phyloP scores from a whole-genome alignment of 2,888 invertebrate species.

The Mythimna impura region DNA sequence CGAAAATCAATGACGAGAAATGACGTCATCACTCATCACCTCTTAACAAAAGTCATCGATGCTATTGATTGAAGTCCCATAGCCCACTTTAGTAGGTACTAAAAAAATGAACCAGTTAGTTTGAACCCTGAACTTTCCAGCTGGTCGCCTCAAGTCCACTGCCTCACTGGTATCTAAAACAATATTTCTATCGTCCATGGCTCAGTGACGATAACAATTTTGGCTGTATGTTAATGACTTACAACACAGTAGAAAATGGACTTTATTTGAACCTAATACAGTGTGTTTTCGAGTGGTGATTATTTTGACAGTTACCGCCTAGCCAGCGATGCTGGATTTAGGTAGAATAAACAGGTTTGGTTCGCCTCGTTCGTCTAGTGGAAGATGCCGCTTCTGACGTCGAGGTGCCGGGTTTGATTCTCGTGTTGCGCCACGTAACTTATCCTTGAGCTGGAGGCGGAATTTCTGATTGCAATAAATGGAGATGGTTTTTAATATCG shows the following conservation, averaged over 20 bases:
- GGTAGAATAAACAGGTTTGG: constrained; percentile 68
- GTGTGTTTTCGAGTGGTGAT: constrained; percentile 34
- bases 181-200: constrained; percentile 61
- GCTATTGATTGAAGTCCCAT: constrained; percentile 2
- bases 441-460: constrained; percentile 44
- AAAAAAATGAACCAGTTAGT: constrained; percentile 19
- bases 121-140: constrained; percentile 37
- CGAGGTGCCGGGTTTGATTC: constrained; percentile 56
- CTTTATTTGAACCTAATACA: not conserved
- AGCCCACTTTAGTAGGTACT: constrained; percentile 1
- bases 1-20: constrained; percentile 7
- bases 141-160: constrained; percentile 21
- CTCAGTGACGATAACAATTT: constrained; percentile 60
- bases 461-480: constrained; percentile 36
- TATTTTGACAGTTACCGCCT: constrained; percentile 62
- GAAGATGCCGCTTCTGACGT: constrained; percentile 61
- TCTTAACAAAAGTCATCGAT: constrained; percentile 36
- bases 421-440: constrained; percentile 49
- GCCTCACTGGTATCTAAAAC: constrained; percentile 53
- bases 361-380: constrained; percentile 58
- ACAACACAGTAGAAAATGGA: constrained; percentile 29
- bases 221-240: constrained; percentile 54
- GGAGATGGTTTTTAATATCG: not conserved
- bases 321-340: constrained; percentile 60
- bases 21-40: constrained; percentile 35